Conservation (phyloP, 2,888 invertebrate genomes). For the Molorchus minor region DNA sequence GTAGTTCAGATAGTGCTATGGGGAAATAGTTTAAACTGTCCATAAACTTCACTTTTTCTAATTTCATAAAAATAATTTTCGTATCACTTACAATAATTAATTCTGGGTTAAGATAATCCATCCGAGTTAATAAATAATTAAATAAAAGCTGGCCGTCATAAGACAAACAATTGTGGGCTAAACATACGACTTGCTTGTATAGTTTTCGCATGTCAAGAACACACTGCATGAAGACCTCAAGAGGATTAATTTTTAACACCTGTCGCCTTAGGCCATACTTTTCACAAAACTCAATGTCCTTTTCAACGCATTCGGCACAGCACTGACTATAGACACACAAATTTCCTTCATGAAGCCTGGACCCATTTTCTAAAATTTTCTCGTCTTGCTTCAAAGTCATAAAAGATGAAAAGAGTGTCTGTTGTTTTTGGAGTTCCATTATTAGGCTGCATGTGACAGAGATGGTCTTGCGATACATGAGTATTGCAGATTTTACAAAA, state of each 20-base stretch:
- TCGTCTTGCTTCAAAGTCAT: constrained; percentile 40
- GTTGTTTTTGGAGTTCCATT: constrained; percentile 17
- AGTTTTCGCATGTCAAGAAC: constrained; percentile 15
- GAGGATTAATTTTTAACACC: background rate
- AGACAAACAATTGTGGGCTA: constrained; percentile 29
- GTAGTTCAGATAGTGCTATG: background rate
- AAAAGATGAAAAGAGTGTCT: constrained; percentile 30
- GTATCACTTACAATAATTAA: constrained; percentile 38
- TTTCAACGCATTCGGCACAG: constrained; percentile 21
- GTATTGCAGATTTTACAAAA: constrained; percentile 19
- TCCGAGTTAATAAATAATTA: constrained; percentile 27
- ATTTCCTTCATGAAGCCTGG: constrained; percentile 27
- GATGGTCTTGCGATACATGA: constrained; percentile 3
- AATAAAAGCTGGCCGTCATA: constrained; percentile 34
- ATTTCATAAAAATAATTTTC: constrained; percentile 30
- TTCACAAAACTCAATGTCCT: constrained; percentile 7
- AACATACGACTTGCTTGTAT: constrained; percentile 17
- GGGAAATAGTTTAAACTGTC: constrained; percentile 14
- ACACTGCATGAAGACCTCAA: constrained; percentile 1
- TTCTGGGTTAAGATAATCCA: constrained; percentile 24
- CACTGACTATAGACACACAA: constrained; percentile 28
- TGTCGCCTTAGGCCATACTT: constrained; percentile 16
- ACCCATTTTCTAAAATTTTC: constrained; percentile 8
- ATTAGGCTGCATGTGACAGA: constrained; percentile 25
- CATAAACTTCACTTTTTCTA: constrained; percentile 18